Conservation (phyloP, 1,140 invertebrate species). For the Solenopsis fugax region DNA sequence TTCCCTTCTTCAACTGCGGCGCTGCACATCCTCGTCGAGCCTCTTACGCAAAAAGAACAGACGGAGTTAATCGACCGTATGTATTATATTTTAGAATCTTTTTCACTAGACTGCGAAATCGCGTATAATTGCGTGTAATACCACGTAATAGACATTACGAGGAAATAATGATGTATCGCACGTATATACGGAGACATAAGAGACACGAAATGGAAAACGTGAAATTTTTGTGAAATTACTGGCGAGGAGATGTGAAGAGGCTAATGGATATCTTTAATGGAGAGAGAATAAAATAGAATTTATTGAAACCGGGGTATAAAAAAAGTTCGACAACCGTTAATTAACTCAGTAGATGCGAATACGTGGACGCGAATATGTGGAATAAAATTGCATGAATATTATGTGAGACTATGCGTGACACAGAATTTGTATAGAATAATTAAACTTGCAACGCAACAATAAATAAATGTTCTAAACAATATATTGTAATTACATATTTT, state of each 20-base stretch:
- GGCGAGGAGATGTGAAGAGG: constrained; percentile 13
- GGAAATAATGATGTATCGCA: neutral
- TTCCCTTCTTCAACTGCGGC: constrained; percentile 7
- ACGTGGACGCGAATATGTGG: neutral
- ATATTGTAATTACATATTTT: constrained; percentile 11
- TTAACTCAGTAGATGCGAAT: constrained; percentile 12
- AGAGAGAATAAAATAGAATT: constrained; percentile 20
- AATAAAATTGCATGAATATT: constrained; percentile 30
- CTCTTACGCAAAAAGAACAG: constrained; percentile 6
- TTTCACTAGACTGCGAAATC: neutral
- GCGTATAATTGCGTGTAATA: neutral
- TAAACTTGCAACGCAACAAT: neutral
- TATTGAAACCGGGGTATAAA: constrained; percentile 5
- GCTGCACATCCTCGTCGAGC: neutral
- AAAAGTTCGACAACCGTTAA: constrained; percentile 20
- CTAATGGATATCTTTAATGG: constrained; percentile 43
- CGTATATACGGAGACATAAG: neutral
- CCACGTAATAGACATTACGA: neutral
- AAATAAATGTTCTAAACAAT: neutral
- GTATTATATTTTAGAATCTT: neutral
- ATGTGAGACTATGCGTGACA: neutral
- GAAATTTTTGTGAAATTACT: constrained; percentile 37
- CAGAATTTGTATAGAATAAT: constrained; percentile 33
- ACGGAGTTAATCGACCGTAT: constrained; percentile 14
- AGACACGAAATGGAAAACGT: neutral